Base-by-base conservation (phyloP, 2,888 invertebrate genomes). In the Pandemis heparana region DNA sequence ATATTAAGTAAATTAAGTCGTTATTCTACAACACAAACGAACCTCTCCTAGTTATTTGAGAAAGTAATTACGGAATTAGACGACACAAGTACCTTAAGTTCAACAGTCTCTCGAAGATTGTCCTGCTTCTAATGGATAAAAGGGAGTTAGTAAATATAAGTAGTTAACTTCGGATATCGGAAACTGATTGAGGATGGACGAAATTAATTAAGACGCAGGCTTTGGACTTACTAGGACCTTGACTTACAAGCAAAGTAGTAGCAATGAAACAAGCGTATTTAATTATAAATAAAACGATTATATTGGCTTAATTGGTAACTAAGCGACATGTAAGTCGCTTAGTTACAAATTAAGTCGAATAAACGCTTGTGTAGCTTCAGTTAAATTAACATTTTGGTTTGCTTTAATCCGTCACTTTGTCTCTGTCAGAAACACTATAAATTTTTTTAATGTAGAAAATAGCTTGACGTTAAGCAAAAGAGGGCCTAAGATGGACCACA, bases 71-170 rank as follows among this genome's bases (percentile, higher is more conserved):
- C 16, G 5, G 62, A 43, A 32, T 56, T 63, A 53, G 61, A 46
- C n/a, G 38, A 12, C n/a, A 12, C 32, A 38, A 62, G 67, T 72
- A 67, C 62, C 18, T 62, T 23, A 5, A 62, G 71, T 66, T 72
- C 18, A 62, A 67, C 61, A 67, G 53, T 5, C 67, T 18, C 62
- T 56, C 16, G 18, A 64, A 32, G 43, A 62, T 46, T 63, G 62
- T 71, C 64, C 12, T 43, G 12, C 43, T 12, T 46, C 43, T 46
- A 59, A 66, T 66, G 23, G 66, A 32, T 66, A 38, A 61, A 16
- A 43, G 32, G 32, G 38, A 66, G 18, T 61, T 41, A 66, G 51
- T 51, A 71, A 71, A 60, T 48, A 62, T 56, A 62, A 62, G 23
- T 62, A 61, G 56, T 18, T 18, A 53, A 62, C 41, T 43, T 53